Conservation (phyloP, 2,113 vertebrate genomes). For the Actenoides hombroni region DNA sequence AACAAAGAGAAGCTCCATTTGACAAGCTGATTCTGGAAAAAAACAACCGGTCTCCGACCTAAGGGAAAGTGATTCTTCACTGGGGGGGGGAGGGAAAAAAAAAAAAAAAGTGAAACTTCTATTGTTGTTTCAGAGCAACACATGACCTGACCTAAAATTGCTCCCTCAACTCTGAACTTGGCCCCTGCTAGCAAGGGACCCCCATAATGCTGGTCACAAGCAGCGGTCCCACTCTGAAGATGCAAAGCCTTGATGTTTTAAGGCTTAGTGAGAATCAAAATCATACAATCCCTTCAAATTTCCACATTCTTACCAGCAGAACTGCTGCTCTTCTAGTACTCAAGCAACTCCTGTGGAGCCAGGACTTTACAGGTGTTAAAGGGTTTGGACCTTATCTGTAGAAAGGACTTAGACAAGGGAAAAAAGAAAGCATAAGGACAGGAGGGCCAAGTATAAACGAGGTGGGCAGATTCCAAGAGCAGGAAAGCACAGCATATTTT, state of each 20-base stretch:
- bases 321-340: background rate
- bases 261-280: background rate
- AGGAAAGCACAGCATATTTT: background rate
- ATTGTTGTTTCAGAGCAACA: background rate
- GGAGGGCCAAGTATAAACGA: background rate
- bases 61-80: background rate
- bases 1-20: conserved; percentile 9
- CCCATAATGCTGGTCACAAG: background rate
- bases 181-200: background rate
- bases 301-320: background rate
- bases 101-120: background rate
- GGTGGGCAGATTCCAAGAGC: background rate
- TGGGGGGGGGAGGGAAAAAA: background rate
- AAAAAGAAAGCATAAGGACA: background rate
- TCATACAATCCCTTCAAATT: background rate
- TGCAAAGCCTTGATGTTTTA: background rate
- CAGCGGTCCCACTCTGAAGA: background rate
- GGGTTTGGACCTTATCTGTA: background rate
- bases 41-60: background rate
- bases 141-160: background rate
- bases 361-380: background rate
- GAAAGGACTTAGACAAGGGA: background rate
- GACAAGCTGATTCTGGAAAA: background rate
- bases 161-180: background rate
- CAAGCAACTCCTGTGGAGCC: background rate